These are phyloP conservation scores for Zoanthus sansibaricus DNA, from an alignment of 92 coral and sea anemone species.

Conservation along the genomic window DNA sequence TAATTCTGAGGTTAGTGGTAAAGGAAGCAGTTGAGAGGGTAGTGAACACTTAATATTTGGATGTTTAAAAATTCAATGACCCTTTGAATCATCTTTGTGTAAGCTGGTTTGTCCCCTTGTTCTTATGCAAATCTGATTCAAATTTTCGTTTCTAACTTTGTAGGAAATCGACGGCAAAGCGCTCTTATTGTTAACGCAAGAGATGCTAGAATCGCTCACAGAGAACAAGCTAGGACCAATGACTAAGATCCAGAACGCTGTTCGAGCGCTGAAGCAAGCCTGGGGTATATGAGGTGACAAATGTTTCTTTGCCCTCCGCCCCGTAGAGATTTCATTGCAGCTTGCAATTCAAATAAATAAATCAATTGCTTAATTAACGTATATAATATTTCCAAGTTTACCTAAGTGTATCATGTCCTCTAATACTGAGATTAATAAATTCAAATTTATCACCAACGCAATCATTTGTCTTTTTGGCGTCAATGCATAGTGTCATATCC, in stretches of 20 bases:
- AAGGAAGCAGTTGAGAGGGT: not conserved
- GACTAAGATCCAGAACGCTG: constrained; percentile 96
- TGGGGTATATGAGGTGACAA: constrained; percentile 82
- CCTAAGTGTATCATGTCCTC: constrained; percentile 14
- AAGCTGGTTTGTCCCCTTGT: not conserved
- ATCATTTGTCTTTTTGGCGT: too few relatives aligned
- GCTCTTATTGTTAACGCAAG: constrained; percentile 82
- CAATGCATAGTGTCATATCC: too few relatives aligned
- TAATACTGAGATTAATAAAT: constrained; percentile 16
- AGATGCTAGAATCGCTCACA: constrained; percentile 88
- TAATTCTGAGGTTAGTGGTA: too few relatives aligned
- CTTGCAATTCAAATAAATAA: constrained; percentile 1
- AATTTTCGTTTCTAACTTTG: not conserved
- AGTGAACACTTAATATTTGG: not conserved
- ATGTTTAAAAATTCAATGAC: too few relatives aligned
- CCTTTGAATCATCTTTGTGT: too few relatives aligned
- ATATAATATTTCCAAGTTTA: constrained; percentile 16
- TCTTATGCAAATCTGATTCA: not conserved
- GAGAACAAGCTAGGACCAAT: constrained; percentile 94
- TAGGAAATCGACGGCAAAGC: constrained; percentile 95
- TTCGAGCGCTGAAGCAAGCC: constrained; percentile 87
- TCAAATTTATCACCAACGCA: not conserved
- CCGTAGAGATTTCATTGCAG: constrained; percentile 1
- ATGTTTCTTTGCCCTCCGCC: not conserved
- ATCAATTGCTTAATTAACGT: constrained; percentile 19